Conservation (phyloP, 2,888 invertebrate species). For the Cheiracanthium punctorium region DNA sequence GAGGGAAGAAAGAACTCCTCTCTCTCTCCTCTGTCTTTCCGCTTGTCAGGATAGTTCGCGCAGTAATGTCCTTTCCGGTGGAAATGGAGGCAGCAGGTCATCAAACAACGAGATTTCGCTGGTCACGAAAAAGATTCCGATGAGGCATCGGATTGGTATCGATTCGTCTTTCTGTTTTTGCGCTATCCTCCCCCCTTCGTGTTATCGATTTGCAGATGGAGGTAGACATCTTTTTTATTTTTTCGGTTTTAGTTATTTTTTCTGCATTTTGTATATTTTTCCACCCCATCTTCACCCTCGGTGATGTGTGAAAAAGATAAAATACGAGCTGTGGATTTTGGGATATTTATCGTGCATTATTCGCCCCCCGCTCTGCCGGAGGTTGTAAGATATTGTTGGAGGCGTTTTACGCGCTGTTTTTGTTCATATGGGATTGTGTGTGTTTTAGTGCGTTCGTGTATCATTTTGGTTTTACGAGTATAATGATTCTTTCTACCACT, state of each 20-base stretch:
- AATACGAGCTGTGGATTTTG: slow-evolving; percentile 3
- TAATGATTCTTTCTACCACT: no score
- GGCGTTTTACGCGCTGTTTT: no score
- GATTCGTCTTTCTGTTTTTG: slow-evolving; percentile 40
- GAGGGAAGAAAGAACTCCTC: slow-evolving; percentile 19
- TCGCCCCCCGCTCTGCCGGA: no score
- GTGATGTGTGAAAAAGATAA: neutral
- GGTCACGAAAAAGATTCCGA: slow-evolving; percentile 68
- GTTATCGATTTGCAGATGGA: neutral
- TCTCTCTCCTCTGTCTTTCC: slow-evolving; percentile 55
- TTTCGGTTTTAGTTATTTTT: neutral
- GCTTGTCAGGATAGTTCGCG: slow-evolving; percentile 64
- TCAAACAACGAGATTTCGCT: slow-evolving; percentile 68
- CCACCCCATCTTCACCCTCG: no score
- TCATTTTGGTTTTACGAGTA: no score
- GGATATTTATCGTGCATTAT: neutral
- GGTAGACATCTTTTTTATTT: neutral
- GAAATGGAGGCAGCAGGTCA: slow-evolving; percentile 69
- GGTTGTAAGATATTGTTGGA: no score
- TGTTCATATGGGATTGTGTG: no score
- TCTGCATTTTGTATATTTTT: no score
- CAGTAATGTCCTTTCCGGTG: slow-evolving; percentile 67
- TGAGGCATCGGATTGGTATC: slow-evolving; percentile 60
- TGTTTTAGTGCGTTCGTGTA: no score
- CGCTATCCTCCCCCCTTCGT: neutral